Evolutionary conservation across 92 coral and sea anemone species (phyloP), one percentile per base, ranked within the genome.

Genomic region (Zoanthus sansibaricus): DNA sequence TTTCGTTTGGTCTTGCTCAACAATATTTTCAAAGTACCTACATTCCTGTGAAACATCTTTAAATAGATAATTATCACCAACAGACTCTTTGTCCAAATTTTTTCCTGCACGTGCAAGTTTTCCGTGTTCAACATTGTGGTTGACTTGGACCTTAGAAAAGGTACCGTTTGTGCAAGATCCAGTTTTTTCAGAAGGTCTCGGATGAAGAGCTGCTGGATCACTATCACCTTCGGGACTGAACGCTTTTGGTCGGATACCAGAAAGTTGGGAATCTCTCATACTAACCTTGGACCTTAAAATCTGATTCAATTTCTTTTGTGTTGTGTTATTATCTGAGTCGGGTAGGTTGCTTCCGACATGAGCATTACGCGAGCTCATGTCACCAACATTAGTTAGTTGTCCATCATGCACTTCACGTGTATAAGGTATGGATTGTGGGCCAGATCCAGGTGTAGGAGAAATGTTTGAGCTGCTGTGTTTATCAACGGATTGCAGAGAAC

Each of bases 211-310:
- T 71, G 94, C 91, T 4, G 98, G 86, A 75, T 94, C 98, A 75
- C 98, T 94, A 5, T 91, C 96, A 49, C 98, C 98, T 77, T 94
- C 98, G 13, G 98, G 98, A n/a, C 93, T 94, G 52, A 90, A 89
- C 47, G 89, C 98, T 14, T 88, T 92, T 12, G 98, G 96, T 61
- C 94, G 94, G 20, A 88, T 82, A 21, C 70, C 89, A 51, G 75
- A n/a, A 45, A 73, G 77, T 49, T 69, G 72, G 17, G 87, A 4
- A n/a, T 70, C 67, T 74, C 62, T 78, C 44, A 18, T 66, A 52
- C 49, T 67, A 16, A 59, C 67, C 59, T 51, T 68, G 32, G 78
- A 52, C 16, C 76, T 84, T 11, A n/a, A 61, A 16, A 68, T 33
- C 58, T 45, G 54, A 33, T 58, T 56, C 7, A 77, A 77, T 12